A percentile compares a stretch with the other conserved stretches of the same genome.
Conservation (phyloP, 2,888 invertebrate species). For the Nebria salina region DNA sequence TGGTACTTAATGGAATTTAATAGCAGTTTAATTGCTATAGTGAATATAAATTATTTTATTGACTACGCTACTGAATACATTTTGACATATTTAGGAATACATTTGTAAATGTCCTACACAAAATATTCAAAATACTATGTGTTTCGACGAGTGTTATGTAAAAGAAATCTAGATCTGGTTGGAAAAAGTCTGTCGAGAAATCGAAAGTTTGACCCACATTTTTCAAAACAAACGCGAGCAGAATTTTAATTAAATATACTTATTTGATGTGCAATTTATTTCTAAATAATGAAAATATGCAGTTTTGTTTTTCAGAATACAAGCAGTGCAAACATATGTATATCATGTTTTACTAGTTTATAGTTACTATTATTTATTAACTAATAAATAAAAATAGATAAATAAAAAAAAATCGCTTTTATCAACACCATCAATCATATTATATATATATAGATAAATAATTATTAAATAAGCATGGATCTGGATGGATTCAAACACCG, state of each 20-base stretch:
- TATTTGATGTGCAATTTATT: slow-evolving; percentile 13
- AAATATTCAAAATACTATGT: no score
- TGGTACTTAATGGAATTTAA: no score
- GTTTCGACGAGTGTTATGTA: no score
- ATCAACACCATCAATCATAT: slow-evolving; percentile 1
- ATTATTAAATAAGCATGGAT: neutral
- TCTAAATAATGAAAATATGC: neutral
- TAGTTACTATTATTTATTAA: neutral
- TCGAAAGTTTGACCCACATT: slow-evolving; percentile 40
- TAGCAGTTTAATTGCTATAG: no score
- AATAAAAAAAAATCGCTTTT: neutral
- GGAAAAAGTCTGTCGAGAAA: slow-evolving; percentile 5
- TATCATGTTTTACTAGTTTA: neutral
- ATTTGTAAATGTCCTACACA: no score
- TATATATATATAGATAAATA: neutral
- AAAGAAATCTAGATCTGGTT: neutral
- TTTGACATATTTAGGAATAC: no score
- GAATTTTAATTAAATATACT: slow-evolving; percentile 6
- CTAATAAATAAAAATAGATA: neutral
- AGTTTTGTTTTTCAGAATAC: neutral
- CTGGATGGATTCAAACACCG: neutral
- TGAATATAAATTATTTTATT: no score
- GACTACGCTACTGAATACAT: no score
- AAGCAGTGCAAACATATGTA: neutral
- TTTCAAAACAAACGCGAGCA: slow-evolving; percentile 21